Conservation (phyloP, 2,888 invertebrate genomes). For the Melieria omissa region DNA sequence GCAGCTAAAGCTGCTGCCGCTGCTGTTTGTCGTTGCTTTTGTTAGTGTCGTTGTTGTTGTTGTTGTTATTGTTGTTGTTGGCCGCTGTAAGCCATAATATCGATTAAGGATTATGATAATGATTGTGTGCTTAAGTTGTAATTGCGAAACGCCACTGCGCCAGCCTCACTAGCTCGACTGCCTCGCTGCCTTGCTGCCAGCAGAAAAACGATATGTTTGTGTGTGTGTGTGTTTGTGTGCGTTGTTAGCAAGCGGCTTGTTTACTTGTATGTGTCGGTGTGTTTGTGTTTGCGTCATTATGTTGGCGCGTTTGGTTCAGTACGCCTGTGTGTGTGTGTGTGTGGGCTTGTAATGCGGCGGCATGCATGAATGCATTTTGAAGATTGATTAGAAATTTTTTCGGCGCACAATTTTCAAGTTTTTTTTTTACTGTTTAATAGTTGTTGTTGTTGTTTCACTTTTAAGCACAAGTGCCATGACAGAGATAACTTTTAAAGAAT, state of each 20-base stretch:
- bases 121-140: slow-evolving; percentile 65
- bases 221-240: slow-evolving; percentile 4
- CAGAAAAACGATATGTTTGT: not conserved
- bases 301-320: slow-evolving; percentile 24
- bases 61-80: slow-evolving; percentile 45
- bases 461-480: not conserved
- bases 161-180: slow-evolving; percentile 1
- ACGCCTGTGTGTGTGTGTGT: slow-evolving; percentile 22
- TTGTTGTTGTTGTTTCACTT: not conserved
- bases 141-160: slow-evolving; percentile 52
- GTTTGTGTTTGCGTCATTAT: not conserved
- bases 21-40: slow-evolving; percentile 22
- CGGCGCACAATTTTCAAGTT: not conserved
- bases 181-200: slow-evolving; percentile 2
- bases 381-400: slow-evolving; percentile 55
- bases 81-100: slow-evolving; percentile 56
- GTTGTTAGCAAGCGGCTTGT: not conserved
- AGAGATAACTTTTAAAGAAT: no score
- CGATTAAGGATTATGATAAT: slow-evolving; percentile 66
- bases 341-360: slow-evolving; percentile 49
- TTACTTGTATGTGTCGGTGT: slow-evolving; percentile 7
- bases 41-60: slow-evolving; percentile 24
- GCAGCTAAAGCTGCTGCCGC: slow-evolving; percentile 27
- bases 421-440: not conserved
- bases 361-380: slow-evolving; percentile 55